Base-by-base conservation (phyloP, 2,888 invertebrate species). In the Patella ulyssiponensis region DNA sequence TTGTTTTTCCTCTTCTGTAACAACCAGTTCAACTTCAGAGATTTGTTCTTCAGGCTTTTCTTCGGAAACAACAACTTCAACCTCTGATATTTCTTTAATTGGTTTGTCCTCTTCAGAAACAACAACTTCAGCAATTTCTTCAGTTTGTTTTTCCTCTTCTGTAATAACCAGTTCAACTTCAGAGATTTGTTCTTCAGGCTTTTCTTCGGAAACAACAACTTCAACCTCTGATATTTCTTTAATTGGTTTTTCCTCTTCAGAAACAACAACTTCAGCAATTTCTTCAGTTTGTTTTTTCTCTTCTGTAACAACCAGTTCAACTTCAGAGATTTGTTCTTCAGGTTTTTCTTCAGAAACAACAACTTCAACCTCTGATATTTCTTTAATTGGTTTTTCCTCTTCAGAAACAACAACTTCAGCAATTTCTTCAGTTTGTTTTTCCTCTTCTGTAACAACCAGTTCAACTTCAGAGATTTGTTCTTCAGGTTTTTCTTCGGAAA, bases 391-490 rank as follows among this genome's bases (percentile, higher is more conserved):
- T 75, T 76, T 73, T 17, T 75, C 75, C 20, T 64, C 20, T 12
- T 51, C 23, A 23, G 73, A n/a, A 14, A 71, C 44, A 71, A 75
- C 58, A 71, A 80, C 64, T 51, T 64, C 69, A 20, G 78, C 73
- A 33, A 44, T 74, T 56, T 76, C 64, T 64, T 75, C 77, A 69
- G 53, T n/a, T 53, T 73, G 70, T 14, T n/a, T 73, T 20, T 51
- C 20, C 44, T 44, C 44, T 20, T 75, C 70, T 3, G 51, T 76
- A 69, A 53, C 15, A 73, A 71, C 74, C 14, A 53, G 15, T 15
- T 71, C 51, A 71, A 77, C 81, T 51, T 58, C 69, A n/a, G 44
- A 27, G 56, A 76, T 58, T 69, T 77, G 73, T 20, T 71, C 73
- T 14, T 14, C 23, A 7, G n/a, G 54, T 1, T 75, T 54, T 17